Conservation (phyloP, 2,797 vertebrate genomes). For the Vespertilio murinus region DNA sequence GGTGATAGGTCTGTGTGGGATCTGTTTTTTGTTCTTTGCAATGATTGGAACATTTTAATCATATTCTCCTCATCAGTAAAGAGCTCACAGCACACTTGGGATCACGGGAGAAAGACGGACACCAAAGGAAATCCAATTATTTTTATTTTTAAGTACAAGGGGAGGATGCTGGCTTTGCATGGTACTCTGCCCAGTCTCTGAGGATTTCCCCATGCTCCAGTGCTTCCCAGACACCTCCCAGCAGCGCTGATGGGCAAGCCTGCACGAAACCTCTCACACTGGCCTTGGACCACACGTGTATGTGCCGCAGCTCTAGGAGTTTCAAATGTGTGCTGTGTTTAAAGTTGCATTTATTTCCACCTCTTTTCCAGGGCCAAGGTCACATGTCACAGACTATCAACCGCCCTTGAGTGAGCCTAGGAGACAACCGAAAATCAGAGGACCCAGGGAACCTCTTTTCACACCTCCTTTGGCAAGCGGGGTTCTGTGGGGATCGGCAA, state of each 20-base stretch:
- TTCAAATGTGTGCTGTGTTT: background rate
- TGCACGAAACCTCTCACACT: background rate
- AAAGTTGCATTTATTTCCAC: background rate
- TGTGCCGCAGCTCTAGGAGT: background rate
- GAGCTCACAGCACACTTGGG: background rate
- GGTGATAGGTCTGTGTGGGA: background rate
- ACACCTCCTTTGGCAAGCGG: background rate
- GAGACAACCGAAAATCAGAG: background rate
- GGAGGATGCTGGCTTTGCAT: background rate
- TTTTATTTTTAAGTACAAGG: background rate
- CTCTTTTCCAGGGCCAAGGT: slow-evolving; percentile 8
- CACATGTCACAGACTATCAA: background rate
- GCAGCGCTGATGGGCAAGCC: background rate
- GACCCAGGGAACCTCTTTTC: background rate
- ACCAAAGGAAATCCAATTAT: background rate
- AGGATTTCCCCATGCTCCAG: background rate
- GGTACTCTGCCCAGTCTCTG: background rate
- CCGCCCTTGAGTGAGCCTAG: background rate
- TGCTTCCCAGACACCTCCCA: background rate
- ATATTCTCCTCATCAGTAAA: background rate
- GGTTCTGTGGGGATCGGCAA: background rate
- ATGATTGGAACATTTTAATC: background rate
- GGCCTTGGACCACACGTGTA: fast-evolving
- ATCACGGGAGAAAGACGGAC: background rate
- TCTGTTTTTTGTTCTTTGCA: background rate